Base-by-base conservation (phyloP, 2,113 vertebrate genomes). In the Ctenodactylus gundi region DNA sequence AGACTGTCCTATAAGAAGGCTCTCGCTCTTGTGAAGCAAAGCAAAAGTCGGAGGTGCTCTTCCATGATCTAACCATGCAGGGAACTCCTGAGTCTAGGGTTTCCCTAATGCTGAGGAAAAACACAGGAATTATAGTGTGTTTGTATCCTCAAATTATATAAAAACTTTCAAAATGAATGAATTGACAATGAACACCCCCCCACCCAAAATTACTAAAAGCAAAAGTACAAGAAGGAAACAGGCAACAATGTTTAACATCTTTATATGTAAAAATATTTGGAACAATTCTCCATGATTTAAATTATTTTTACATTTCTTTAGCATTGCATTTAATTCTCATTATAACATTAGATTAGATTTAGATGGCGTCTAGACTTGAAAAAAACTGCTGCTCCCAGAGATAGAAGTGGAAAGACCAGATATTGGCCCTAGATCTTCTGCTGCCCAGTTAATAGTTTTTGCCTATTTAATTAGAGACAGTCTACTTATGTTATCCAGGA, bases 191-290 rank as follows among this genome's bases (percentile, higher is more conserved):
- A 75, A 29, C 51, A n/a, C 57, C 64, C 64, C 64, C 58, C 88
- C 64, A 68, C 64, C 58, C 88, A 51, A 86, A 93, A 64, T 83
- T 85, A 81, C 17, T 57, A 78, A 85, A 89, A 83, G 80, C 8
- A 25, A 88, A 70, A n/a, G 27, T 76, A 18, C 12, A 97, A 93
- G 20, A 95, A 89, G 81, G 46, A 83, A 88, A 80, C 14, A 15
- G 20, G 17, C 7, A 91, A n/a, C 36, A 88, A 13, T 7, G 92
- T 55, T 82, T 44, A 86, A 41, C 86, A 55, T 81, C 31, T 20
- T 51, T 83, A 68, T n/a, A 44, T 39, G 65, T 76, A 93, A 87
- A 81, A 62, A 46, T 76, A 81, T 53, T 51, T 82, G 72, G 41
- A 12, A 53, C 17, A 67, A 81, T 77, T 60, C 14, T 76, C 39